A percentile compares a stretch with the other conserved stretches of the same genome.
Evolutionary conservation across 2,888 invertebrate species (phyloP).

Genomic region (Cremastinae sp.): DNA sequence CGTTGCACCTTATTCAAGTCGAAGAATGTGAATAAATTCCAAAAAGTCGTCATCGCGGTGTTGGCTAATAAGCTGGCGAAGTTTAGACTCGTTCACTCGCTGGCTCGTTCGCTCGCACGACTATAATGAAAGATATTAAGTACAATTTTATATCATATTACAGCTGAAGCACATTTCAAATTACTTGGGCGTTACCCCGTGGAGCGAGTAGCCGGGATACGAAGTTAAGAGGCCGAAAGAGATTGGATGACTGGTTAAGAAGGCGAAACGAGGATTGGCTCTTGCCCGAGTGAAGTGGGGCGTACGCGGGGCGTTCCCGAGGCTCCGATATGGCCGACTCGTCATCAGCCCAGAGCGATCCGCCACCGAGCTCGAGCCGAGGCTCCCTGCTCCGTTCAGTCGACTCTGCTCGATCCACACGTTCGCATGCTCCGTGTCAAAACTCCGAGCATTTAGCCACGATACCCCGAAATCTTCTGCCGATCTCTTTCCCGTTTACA

Average conservation of each 20-base stretch:
- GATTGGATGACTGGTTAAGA: slow-evolving; percentile 65
- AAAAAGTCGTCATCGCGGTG: not conserved
- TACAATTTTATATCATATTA: slow-evolving; percentile 81
- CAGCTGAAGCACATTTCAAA: slow-evolving; percentile 79
- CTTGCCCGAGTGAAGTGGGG: slow-evolving; percentile 66
- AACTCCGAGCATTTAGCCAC: slow-evolving; percentile 9
- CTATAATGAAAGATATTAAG: slow-evolving; percentile 80
- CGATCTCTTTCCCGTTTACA: not conserved
- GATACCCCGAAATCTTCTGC: slow-evolving; percentile 4
- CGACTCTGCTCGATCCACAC: slow-evolving; percentile 73
- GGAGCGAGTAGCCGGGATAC: slow-evolving; percentile 64
- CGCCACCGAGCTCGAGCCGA: slow-evolving; percentile 60
- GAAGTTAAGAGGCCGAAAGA: slow-evolving; percentile 61
- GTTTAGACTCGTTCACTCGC: not conserved
- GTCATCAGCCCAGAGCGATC: slow-evolving; percentile 36
- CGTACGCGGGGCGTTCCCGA: slow-evolving; percentile 69
- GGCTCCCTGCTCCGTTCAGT: slow-evolving; percentile 68
- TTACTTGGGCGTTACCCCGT: slow-evolving; percentile 77
- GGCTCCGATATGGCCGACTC: slow-evolving; percentile 77
- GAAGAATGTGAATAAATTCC: slow-evolving; percentile 8
- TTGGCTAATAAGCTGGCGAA: slow-evolving; percentile 19
- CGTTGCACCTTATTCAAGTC: not conserved
- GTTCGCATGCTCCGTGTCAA: slow-evolving; percentile 59
- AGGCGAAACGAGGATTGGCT: slow-evolving; percentile 58
- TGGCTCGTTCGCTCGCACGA: slow-evolving; percentile 61